Evolutionary conservation across 2,113 vertebrate genomes (phyloP), one percentile per base, ranked within the genome.

Genomic region (Alouatta palliata): DNA sequence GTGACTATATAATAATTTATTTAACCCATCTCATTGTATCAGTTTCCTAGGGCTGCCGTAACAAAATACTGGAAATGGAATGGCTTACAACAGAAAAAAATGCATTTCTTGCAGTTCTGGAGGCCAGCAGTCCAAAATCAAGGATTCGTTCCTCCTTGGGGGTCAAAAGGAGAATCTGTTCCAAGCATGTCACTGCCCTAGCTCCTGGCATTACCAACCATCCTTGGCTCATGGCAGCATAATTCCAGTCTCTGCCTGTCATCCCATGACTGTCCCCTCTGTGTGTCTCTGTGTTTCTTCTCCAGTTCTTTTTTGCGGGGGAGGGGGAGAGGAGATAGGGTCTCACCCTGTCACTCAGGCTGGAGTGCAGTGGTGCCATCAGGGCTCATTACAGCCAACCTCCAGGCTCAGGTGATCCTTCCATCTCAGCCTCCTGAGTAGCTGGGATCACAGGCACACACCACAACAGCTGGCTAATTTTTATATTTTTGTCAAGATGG

Each of bases 141-240:
- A 85, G 68, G 17, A 17, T 5, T 23, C 35, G 47, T 9, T 77
- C 71, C 40, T 49, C 35, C 81, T 25, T n/a, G 32, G 43, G 21
- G 20, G 9, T 84, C 61, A 7, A 25, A 54, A 21, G 47, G n/a
- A 52, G 21, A 21, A 12, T 32, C 68, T 27, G 37, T 12, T 35
- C 30, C 30, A 3, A 0, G 12, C 5, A 7, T 0, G 2, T 10
- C 30, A 47, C 35, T 32, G 12, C 49, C 27, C 66, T 54, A 40
- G 91, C 30, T 83, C 2, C 52, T 21, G 8, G 35, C 6, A 8
- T 5, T 43, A 11, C 25, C 52, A 8, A 43, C 21, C 19, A 8
- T 12, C 14, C 47, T 49, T 20, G 30, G 35, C 52, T 64, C 21
- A 25, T 16, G 76, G 49, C 66, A 7, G 10, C 9, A 0, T 1